Percentiles rank a stretch among this genome's conserved stretches.
phyloP scores from a whole-genome alignment of 2,113 vertebrate species.

The Crotalus viridis region DNA sequence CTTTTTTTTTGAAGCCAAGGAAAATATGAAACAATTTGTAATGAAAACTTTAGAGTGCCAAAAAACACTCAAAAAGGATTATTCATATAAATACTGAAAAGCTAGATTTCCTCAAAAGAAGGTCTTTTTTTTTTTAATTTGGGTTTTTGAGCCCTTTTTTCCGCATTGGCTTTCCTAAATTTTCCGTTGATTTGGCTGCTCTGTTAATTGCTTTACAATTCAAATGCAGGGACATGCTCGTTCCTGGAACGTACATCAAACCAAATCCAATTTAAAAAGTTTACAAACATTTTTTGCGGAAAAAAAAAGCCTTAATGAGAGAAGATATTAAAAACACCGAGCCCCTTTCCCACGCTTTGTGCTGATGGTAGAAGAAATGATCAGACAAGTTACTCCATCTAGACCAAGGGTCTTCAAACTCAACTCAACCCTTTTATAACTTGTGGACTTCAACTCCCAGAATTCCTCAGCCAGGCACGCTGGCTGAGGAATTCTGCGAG shows the following conservation, averaged over 20 bases:
- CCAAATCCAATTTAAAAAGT: fast-evolving
- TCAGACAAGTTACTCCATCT: neutral
- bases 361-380: neutral
- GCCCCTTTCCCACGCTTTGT: neutral
- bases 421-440: too few relatives aligned
- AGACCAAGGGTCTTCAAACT: neutral
- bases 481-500: too few relatives aligned
- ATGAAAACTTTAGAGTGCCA: constrained; percentile 31
- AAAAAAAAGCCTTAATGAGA: neutral
- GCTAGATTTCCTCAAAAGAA: constrained; percentile 34
- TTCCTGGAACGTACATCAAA: constrained; percentile 2
- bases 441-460: too few relatives aligned
- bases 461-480: too few relatives aligned
- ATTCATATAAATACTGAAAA: constrained; percentile 47
- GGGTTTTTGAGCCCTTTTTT: neutral
- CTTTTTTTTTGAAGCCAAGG: constrained; percentile 29
- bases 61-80: constrained; percentile 36
- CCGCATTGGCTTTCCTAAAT: neutral
- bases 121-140: neutral
- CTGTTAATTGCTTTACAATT: neutral
- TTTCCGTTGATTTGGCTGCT: neutral
- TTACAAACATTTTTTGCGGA: neutral
- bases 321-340: neutral
- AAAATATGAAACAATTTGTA: constrained; percentile 49
- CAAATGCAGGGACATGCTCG: neutral